Evolutionary conservation across 1,140 invertebrate species (phyloP).

Genomic region (Cheumatopsyche charites): DNA sequence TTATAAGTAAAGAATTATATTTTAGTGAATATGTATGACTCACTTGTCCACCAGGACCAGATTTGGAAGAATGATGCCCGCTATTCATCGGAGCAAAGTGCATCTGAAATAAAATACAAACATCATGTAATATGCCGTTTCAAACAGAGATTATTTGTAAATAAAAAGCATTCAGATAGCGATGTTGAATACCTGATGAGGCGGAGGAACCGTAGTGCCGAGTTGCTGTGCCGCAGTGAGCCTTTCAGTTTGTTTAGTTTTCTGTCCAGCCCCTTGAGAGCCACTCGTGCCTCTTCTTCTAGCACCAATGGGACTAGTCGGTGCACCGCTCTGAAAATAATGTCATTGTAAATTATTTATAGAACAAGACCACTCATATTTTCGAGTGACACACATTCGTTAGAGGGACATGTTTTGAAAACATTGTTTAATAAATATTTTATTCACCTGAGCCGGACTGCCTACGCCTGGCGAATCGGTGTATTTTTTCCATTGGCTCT

Average conservation of each 20-base stretch:
- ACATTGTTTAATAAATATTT: not conserved
- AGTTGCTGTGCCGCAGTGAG: slow-evolving; percentile 59
- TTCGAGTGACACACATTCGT: not conserved
- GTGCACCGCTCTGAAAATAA: slow-evolving; percentile 38
- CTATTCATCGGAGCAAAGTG: slow-evolving; percentile 27
- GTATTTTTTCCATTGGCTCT: slow-evolving; percentile 62
- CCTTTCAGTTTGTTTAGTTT: slow-evolving; percentile 55
- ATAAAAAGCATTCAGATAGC: not conserved
- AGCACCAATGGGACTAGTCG: slow-evolving; percentile 42
- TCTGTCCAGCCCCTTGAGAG: slow-evolving; percentile 53
- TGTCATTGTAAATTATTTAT: slow-evolving; percentile 20
- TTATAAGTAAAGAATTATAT: not conserved
- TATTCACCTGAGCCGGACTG: slow-evolving; percentile 57
- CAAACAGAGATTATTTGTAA: not conserved
- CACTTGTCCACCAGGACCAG: slow-evolving; percentile 21
- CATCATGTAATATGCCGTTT: not conserved
- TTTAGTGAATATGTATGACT: not conserved
- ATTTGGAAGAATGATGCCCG: slow-evolving; percentile 22
- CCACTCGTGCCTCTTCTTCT: slow-evolving; percentile 50
- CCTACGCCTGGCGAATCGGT: slow-evolving; percentile 65
- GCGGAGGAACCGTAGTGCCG: slow-evolving; percentile 58
- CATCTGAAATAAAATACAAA: slow-evolving; percentile 26
- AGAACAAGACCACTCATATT: not conserved
- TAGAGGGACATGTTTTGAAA: not conserved
- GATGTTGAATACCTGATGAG: slow-evolving; percentile 43